Evolutionary conservation across 2,797 vertebrate genomes (phyloP), one percentile per base, ranked within the genome.

Genomic region (Neomorphus geoffroyi): DNA sequence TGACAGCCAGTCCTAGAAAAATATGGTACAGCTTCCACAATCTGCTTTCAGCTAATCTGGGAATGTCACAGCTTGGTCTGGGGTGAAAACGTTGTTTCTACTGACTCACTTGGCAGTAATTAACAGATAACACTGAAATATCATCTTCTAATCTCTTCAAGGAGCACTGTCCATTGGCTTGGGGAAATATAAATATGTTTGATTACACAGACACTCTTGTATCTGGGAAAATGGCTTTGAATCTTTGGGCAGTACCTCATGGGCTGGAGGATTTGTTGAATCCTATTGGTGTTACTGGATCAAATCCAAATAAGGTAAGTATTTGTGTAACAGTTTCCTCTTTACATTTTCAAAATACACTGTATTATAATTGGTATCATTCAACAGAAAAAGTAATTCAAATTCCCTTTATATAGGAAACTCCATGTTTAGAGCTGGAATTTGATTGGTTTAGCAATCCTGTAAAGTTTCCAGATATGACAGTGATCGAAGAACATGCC

Each of bases 111-210:
- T 78, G 74, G 46, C 54, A 43, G 32, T 92, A 90, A 78, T 82
- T 51, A 57, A 19, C 66, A 80, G 65, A 56, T 90, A 62, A 93
- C 72, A 85, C 58, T 88, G 60, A 91, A 95, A 80, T 93, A 56
- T 87, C 3, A 11, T 89, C 58, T 89, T 95, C 93, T 93, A 77
- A 92, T 96, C 85, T 96, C 97, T 94, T 96, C 62, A 97, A 99
- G 99, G 99, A 99, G 94, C 99, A 99, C 94, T 99, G 99, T 96
- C 99, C 99, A 11, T 97, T 99, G 93, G 99, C 99, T 71, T 99
- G 99, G 99, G 99, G 99, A 88, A 99, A 99, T 87, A 98, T 99
- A 97, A 99, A 99, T 96, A 97, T 99, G 96, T 99, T 99, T 96
- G 99, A 99, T 98, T 99, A 99, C 93, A 99, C 99, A 62, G 98